Base-by-base conservation (phyloP, 2,797 vertebrate genomes). In the Rhadinocentrus ornatus region DNA sequence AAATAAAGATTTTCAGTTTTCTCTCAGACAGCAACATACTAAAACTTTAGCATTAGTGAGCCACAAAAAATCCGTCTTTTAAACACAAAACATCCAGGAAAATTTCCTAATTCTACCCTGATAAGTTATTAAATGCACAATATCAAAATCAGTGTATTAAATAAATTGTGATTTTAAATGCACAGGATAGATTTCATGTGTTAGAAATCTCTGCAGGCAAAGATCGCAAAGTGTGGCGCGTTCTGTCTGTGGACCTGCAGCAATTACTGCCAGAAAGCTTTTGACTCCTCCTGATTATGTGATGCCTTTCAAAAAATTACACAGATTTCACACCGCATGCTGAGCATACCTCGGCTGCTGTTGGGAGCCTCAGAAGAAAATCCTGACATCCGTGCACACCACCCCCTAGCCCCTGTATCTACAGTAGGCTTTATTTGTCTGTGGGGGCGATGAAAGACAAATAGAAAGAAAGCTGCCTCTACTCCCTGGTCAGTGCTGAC, bases 381-480 rank as follows among this genome's bases (percentile, higher is more conserved):
- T 85, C 86, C 77, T 83, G 80, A 86, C 85, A 84, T 83, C 80
- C 75, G 78, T 80, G 71, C 71, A 18, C 78, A 37, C 78, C 71
- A 78, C 75, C 86, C 83, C 41, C 76, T 39, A 53, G 77, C 54
- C 77, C 60, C 68, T 35, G 50, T 75, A 85, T 89, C 83, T 82
- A 80, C 83, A 76, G 68, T 72, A 46, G 79, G 82, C 87, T 91
- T 87, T 81, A 89, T 83, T 86, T 82, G 83, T 88, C 80, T 81
- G 81, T 78, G 77, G 69, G 72, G 83, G 83, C 31, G 81, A 88
- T 89, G 92, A 93, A 83, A 93, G 91, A 94, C 82, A 86, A 83
- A 83, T 70, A 78, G 68, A 77, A 78, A 69, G 66, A 71, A 79
- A 76, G 69, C 66, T 10, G 62, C 83, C 70, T 76, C 50, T 74